These are phyloP conservation scores for Theretra japonica DNA, from an alignment of 2,888 invertebrate genomes.

Conservation along the genomic window DNA sequence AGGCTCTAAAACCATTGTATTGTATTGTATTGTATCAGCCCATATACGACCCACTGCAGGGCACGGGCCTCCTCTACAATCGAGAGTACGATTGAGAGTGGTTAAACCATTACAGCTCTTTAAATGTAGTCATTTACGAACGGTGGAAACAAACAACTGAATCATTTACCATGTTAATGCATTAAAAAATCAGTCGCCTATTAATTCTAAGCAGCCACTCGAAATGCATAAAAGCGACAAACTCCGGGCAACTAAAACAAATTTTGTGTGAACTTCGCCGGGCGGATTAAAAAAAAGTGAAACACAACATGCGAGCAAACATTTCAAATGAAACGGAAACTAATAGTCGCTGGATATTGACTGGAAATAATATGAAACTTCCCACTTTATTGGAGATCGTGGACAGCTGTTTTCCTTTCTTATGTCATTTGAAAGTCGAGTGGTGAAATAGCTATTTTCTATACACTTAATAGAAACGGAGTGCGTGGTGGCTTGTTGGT, in stretches of 20 bases:
- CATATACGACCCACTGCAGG: too few species aligned
- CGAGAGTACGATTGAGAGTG: too few species aligned
- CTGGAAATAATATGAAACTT: conserved; percentile 13
- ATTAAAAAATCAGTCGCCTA: not conserved
- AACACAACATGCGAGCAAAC: conserved; percentile 2
- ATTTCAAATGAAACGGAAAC: conserved; percentile 22
- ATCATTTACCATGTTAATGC: not conserved
- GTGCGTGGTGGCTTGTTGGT: too few species aligned
- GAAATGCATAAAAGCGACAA: not conserved
- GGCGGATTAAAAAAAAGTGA: conserved; percentile 3
- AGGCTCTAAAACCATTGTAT: too few species aligned
- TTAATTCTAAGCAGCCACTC: not conserved
- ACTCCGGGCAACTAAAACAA: not conserved
- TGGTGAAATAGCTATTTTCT: not conserved
- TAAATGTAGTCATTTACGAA: too few species aligned
- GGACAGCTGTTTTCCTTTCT: not conserved
- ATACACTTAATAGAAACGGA: too few species aligned
- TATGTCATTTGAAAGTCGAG: not conserved
- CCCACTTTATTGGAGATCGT: not conserved
- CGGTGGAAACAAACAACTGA: too few species aligned
- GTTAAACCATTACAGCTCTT: too few species aligned
- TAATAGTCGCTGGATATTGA: conserved; percentile 1
- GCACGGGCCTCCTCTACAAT: too few species aligned
- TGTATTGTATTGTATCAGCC: too few species aligned
- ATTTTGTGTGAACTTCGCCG: not conserved